Base-by-base conservation (phyloP, 1,140 invertebrate species). In the Drosophila guanche region DNA sequence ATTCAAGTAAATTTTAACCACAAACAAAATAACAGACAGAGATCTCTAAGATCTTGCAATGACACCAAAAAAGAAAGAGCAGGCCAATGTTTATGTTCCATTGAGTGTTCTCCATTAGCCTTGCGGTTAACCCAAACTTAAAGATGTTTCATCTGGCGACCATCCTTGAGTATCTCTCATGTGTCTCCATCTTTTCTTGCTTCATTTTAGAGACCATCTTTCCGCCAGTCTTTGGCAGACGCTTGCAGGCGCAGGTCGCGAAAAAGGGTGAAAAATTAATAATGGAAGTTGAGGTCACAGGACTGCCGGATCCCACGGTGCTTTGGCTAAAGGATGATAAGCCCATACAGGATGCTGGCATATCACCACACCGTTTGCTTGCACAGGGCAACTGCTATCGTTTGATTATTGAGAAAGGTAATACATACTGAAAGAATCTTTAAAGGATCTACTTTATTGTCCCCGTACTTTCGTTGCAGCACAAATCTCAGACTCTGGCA, bases 251-350 rank as follows among this genome's bases (percentile, higher is more conserved):
- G 27, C 94, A 95, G 90, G 94, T 96, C 12, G 94, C 95, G 0
- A 95, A 95, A 69, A 93, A 94, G 65, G 95, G 95, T 4, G 95
- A 96, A 66, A 93, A 95, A 68, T 92, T 96, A 7, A 93, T 94
- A 33, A 94, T 97, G 94, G 95, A 96, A 91, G 95, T 96, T 4
- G 95, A 96, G 92, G 95, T 97, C 12, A 95, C 95, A 22, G 95
- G 95, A 46, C 94, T 94, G 41, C 95, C 95, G 1, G 93, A 94
- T 42, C 95, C 96, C 2, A 93, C 93, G 2, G 93, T 97, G 0
- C 94, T 92, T 1, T 97, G 96, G 95, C 95, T 93, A 63, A 96
- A 95, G 91, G 94, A 97, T 88, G 95, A 95, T 27, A 79, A 92
- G 47, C 92, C 93, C 29, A 85, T 96, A 4, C 92, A 93, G 63